Conservation (phyloP, 1,140 invertebrate genomes). For the Drosophila albomicans region DNA sequence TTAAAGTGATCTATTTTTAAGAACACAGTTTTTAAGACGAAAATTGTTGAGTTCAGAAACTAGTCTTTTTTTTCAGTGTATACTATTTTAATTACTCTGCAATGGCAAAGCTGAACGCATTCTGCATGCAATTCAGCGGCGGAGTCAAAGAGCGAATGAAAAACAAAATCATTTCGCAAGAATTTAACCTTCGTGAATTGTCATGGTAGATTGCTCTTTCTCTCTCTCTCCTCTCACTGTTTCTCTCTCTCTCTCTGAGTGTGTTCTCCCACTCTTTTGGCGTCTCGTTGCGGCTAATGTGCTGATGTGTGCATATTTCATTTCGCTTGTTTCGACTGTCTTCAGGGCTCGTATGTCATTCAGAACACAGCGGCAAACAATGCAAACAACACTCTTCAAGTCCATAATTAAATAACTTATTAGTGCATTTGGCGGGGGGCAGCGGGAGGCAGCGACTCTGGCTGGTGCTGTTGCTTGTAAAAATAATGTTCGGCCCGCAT, state of each 20-base stretch:
- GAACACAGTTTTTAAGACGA: no score
- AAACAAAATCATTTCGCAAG: conserved; percentile 70
- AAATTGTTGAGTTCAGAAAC: no score
- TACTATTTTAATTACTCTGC: conserved; percentile 65
- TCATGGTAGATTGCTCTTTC: conserved; percentile 72
- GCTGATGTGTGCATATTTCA: conserved; percentile 63
- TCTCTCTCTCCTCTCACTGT: not conserved
- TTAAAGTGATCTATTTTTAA: no score
- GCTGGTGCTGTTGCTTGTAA: conserved; percentile 2
- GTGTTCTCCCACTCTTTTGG: not conserved
- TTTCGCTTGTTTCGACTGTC: conserved; percentile 34
- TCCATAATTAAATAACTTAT: conserved; percentile 54
- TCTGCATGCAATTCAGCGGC: not conserved
- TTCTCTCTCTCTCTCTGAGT: not conserved
- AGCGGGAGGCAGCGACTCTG: not conserved
- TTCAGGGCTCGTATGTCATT: conserved; percentile 68
- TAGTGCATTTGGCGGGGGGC: conserved; percentile 24
- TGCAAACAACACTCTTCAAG: conserved; percentile 46
- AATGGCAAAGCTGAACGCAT: conserved; percentile 27
- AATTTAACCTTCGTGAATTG: conserved; percentile 80
- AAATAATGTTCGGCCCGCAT: conserved; percentile 10
- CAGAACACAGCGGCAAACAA: conserved; percentile 39
- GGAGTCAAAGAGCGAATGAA: conserved; percentile 15
- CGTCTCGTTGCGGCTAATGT: conserved; percentile 25
- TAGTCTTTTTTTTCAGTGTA: no score